Percentiles rank a stretch among this genome's conserved stretches.
phyloP scores from a whole-genome alignment of 2,113 vertebrate species.

The Rhagologus leucostigma region DNA sequence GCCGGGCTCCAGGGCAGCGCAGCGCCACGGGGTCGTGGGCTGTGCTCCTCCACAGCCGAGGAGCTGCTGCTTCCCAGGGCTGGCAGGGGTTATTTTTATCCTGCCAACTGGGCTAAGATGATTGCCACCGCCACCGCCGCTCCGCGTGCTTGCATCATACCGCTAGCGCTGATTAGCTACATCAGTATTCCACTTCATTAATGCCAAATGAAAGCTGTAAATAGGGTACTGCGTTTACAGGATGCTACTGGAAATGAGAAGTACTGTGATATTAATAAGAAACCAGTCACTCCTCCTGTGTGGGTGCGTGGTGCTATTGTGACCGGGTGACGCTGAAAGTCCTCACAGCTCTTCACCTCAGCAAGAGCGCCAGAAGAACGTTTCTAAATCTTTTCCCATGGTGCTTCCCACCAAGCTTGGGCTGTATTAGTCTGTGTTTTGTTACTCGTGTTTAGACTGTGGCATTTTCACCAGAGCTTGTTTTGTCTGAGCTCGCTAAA shows the following conservation, averaged over 20 bases:
- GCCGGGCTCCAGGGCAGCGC: fast-evolving
- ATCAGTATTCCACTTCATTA: constrained; percentile 61
- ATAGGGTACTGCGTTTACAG: constrained; percentile 16
- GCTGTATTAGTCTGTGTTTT: constrained; percentile 38
- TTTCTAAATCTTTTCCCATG: constrained; percentile 32
- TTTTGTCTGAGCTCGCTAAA: constrained; percentile 46
- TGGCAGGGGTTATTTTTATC: constrained; percentile 40
- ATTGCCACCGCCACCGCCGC: not conserved
- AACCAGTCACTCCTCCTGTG: not conserved
- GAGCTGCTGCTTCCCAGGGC: not conserved
- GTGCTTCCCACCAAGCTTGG: not conserved
- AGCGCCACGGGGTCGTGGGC: fast-evolving
- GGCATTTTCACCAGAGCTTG: constrained; percentile 51
- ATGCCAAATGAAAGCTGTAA: constrained; percentile 40
- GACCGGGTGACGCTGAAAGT: fast-evolving
- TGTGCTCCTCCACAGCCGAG: not conserved
- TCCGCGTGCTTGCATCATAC: not conserved
- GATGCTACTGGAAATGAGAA: not conserved
- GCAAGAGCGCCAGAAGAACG: not conserved
- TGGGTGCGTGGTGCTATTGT: not conserved
- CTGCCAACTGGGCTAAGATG: not conserved
- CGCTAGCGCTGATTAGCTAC: constrained; percentile 29
- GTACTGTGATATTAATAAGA: not conserved
- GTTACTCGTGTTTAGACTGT: constrained; percentile 29
- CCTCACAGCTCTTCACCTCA: not conserved